These are phyloP conservation scores for Villa cingulata DNA, from an alignment of 2,888 invertebrate genomes.

Conservation along the genomic window DNA sequence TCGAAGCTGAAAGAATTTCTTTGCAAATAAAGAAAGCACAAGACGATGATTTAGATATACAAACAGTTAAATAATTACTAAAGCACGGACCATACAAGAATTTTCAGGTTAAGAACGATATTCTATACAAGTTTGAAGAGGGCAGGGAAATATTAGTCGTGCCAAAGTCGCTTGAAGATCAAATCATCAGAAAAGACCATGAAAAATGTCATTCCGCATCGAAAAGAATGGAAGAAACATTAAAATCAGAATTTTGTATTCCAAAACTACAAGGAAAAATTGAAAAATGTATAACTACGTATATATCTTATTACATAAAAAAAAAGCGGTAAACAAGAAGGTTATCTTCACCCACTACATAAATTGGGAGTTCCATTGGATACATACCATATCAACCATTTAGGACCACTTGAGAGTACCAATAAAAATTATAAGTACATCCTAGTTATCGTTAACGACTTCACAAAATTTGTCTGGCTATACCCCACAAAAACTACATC, in stretches of 20 bases:
- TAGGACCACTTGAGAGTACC: conserved; percentile 23
- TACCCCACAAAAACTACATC: conserved; percentile 5
- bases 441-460: conserved; percentile 7
- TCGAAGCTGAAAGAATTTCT: background rate
- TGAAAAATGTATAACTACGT: background rate
- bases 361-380: conserved; percentile 15
- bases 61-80: too few species aligned
- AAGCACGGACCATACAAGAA: too few species aligned
- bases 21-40: too few species aligned
- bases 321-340: background rate
- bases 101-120: too few species aligned
- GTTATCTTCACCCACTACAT: background rate
- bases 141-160: too few species aligned
- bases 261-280: background rate
- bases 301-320: background rate
- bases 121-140: too few species aligned
- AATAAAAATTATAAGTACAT: conserved; percentile 18
- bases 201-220: background rate
- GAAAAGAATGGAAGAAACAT: background rate
- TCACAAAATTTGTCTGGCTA: conserved; percentile 23
- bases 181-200: too few species aligned
- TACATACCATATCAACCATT: conserved; percentile 10
- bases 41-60: too few species aligned
- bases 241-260: background rate
- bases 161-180: too few species aligned